A percentile compares a stretch with the other conserved stretches of the same genome.
Conservation (phyloP, 2,797 vertebrate species). For the Amphiprion clarkii region DNA sequence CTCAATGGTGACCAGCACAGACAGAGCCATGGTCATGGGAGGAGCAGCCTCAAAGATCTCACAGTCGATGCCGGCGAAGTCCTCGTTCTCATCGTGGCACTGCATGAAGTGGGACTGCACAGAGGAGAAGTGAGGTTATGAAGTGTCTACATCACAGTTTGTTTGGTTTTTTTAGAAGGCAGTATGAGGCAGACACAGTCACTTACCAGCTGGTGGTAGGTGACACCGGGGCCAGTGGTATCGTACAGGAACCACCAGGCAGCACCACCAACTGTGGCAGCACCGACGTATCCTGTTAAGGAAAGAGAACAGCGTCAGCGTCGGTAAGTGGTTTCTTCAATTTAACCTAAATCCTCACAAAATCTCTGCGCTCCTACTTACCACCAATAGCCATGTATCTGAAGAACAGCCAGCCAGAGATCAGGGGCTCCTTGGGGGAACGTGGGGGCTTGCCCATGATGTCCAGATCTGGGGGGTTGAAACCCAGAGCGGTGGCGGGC, state of each 20-base stretch:
- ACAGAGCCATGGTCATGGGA: constrained; percentile 98
- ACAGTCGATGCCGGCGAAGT: constrained; percentile 88
- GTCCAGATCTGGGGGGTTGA: constrained; percentile 96
- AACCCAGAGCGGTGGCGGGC: constrained; percentile 95
- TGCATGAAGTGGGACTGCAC: constrained; percentile 95
- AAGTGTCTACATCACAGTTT: not conserved
- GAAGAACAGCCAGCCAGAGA: constrained; percentile 97
- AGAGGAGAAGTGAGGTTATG: constrained; percentile 10
- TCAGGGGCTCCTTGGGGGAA: constrained; percentile 93
- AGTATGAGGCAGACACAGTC: not conserved
- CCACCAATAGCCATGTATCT: constrained; percentile 96
- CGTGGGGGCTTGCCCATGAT: constrained; percentile 95
- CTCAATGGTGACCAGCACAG: constrained; percentile 96
- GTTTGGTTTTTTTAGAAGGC: not conserved
- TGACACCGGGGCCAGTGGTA: constrained; percentile 87
- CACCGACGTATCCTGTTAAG: constrained; percentile 93
- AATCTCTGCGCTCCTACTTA: constrained; percentile 62
- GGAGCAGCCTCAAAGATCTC: constrained; percentile 90
- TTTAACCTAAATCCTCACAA: constrained; percentile 9
- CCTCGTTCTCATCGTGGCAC: constrained; percentile 87
- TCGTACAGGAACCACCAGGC: constrained; percentile 98
- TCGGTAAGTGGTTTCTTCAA: not conserved
- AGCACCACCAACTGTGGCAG: constrained; percentile 96
- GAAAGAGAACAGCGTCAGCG: constrained; percentile 4
- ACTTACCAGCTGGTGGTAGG: constrained; percentile 94